Base-by-base conservation (phyloP, 1,140 invertebrate genomes). In the Calliopsis andreniformis region DNA sequence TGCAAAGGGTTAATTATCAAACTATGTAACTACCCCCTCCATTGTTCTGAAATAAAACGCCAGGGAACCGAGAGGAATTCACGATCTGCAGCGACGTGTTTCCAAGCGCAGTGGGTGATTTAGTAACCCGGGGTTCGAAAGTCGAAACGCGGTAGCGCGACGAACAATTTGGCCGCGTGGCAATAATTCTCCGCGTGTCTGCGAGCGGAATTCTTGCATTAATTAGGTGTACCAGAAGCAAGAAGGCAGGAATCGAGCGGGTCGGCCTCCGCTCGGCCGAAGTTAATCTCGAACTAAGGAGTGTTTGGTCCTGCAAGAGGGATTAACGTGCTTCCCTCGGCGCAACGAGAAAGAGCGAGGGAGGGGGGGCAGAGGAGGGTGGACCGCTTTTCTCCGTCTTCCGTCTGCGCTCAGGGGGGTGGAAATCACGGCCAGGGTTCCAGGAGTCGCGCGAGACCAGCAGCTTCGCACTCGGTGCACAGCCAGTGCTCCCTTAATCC, bases 401-500 rank as follows among this genome's bases (percentile, higher is more conserved):
- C 16, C 8, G 35, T 43, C 20, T 18, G 35, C 67, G 23, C n/a
- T 51, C 30, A 23, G 32, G 67, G 62, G 35, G 64, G 25, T 67
- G 59, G 64, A 77, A 81, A 83, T 79, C 71, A 64, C 35, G 51
- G 32, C 32, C 32, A 20, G 75, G 62, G 47, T 59, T 68, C 16
- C 47, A 39, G 62, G 42, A 77, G 69, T 80, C 64, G 78, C 47
- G 70, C 69, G 73, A 64, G 77, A 72, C 67, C 63, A 72, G 64
- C 78, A 67, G 72, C 10, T 83, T 83, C 69, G 83, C 81, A 73
- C 81, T 82, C 55, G 43, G 77, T 79, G 80, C 83, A 72, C 80
- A 85, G 73, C 66, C 49, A 85, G 84, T 73, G 75, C 75, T 84
- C 71, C 66, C 85, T 87, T 87, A 87, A 87, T 87, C 86, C 80